phyloP scores from a whole-genome alignment of 2,113 vertebrate genomes.

The Pycnonotus jocosus region DNA sequence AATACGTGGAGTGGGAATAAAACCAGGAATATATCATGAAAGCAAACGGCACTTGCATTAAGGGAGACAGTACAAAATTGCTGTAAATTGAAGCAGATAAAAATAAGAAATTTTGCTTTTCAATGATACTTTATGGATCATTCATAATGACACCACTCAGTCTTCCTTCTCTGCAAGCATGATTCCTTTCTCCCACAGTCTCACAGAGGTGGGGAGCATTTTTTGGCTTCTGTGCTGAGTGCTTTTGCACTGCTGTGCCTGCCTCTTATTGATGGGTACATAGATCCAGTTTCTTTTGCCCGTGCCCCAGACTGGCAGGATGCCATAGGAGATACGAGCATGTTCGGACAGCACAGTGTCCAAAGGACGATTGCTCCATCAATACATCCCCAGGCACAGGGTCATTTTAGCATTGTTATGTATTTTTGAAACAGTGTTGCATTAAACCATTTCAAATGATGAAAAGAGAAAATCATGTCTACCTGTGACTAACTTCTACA shows the following conservation, averaged over 20 bases:
- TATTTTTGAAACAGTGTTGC: not conserved
- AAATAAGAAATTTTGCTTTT: not conserved
- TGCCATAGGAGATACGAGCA: not conserved
- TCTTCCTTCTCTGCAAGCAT: not conserved
- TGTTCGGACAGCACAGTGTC: not conserved
- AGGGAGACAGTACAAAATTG: not conserved
- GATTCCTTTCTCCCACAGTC: not conserved
- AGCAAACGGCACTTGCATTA: conserved; percentile 29
- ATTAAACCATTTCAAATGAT: not conserved
- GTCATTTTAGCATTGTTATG: not conserved
- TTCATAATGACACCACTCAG: not conserved
- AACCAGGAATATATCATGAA: conserved; percentile 31
- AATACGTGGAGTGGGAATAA: conserved; percentile 39
- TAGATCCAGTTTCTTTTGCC: not conserved
- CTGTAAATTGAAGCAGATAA: not conserved
- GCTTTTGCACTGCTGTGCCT: not conserved
- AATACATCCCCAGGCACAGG: not conserved
- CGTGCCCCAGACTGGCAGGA: not conserved
- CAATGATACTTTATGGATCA: not conserved
- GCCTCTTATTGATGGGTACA: not conserved
- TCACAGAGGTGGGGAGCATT: not conserved
- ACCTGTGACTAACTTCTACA: not conserved
- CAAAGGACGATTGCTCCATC: not conserved
- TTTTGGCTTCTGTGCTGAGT: not conserved
- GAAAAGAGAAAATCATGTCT: not conserved